phyloP scores from a whole-genome alignment of 1,140 invertebrate genomes.

The Lanistes nyassanus region DNA sequence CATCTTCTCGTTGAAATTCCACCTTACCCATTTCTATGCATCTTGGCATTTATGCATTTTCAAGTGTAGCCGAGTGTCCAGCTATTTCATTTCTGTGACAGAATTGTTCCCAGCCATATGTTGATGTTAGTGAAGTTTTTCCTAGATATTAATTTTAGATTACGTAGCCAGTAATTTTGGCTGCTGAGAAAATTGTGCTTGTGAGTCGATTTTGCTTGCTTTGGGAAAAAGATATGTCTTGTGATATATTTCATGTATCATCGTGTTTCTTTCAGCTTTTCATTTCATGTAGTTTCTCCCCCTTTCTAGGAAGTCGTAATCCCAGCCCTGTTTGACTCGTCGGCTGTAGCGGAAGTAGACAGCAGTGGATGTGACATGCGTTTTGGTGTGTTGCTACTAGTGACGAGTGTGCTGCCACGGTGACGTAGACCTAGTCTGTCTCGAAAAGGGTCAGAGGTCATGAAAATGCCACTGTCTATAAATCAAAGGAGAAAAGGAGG shows the following conservation, averaged over 20 bases:
- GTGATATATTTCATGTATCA: not conserved
- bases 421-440: conserved; percentile 6
- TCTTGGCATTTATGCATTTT: too few relatives aligned
- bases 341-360: conserved; percentile 19
- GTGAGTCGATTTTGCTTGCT: not conserved
- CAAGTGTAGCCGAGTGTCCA: too few relatives aligned
- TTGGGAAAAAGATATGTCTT: not conserved
- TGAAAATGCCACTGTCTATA: conserved; percentile 2
- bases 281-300: conserved; percentile 10
- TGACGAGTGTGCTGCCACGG: conserved; percentile 9
- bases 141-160: not conserved
- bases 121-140: too few relatives aligned
- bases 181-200: conserved; percentile 10
- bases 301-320: conserved; percentile 7
- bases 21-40: too few relatives aligned
- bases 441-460: not conserved
- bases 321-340: conserved; percentile 2
- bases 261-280: conserved; percentile 12
- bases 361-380: conserved; percentile 5
- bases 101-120: too few relatives aligned
- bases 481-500: too few relatives aligned
- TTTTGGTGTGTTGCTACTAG: conserved; percentile 25
- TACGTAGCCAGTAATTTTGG: not conserved
- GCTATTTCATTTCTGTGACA: too few relatives aligned
- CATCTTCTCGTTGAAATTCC: too few relatives aligned